Conservation (phyloP, 2,113 vertebrate species). For the Eudyptes chrysolophus region DNA sequence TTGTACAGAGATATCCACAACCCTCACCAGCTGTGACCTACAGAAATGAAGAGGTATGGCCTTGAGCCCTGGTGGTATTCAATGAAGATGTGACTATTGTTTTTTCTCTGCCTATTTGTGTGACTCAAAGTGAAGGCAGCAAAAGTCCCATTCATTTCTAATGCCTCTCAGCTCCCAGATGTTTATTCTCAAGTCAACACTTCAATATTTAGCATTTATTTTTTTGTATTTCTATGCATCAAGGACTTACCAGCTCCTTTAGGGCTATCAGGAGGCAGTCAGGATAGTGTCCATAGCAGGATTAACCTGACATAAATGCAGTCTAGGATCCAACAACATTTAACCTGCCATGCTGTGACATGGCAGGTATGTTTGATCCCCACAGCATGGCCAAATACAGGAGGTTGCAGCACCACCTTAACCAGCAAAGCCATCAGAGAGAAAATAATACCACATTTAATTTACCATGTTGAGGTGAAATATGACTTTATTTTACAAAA, state of each 20-base stretch:
- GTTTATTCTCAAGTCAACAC: background rate
- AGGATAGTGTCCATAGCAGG: background rate
- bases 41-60: background rate
- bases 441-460: background rate
- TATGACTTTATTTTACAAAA: slow-evolving; percentile 25
- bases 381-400: accelerated
- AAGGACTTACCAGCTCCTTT: background rate
- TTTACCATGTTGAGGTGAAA: background rate
- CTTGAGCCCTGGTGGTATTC: background rate
- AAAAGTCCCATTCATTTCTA: background rate
- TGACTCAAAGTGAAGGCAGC: background rate
- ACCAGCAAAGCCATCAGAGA: background rate
- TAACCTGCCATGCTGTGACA: accelerated
- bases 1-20: background rate
- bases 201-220: background rate
- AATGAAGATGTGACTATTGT: background rate
- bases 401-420: background rate
- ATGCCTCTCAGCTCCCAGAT: background rate
- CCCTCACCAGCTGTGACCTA: background rate
- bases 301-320: background rate
- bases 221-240: background rate
- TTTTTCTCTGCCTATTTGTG: background rate
- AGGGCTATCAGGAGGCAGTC: background rate
- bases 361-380: background rate
- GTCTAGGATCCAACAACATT: background rate